phyloP scores from a whole-genome alignment of 2,113 vertebrate species.

The Daubentonia madagascariensis region DNA sequence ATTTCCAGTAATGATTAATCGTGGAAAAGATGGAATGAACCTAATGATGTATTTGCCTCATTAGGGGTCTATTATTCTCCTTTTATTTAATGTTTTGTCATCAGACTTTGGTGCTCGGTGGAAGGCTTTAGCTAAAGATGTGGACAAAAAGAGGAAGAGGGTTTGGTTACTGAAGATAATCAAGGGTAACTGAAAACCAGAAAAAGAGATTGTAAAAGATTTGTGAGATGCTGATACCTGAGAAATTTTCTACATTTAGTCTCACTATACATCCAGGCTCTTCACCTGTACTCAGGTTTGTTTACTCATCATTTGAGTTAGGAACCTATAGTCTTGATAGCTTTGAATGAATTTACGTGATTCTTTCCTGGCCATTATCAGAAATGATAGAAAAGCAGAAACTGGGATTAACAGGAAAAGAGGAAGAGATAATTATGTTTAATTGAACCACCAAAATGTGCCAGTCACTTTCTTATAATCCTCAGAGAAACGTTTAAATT shows the following conservation, averaged over 20 bases:
- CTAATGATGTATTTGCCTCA: neutral
- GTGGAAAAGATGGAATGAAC: neutral
- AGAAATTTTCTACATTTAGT: neutral
- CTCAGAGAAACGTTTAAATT: neutral
- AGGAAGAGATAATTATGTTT: neutral
- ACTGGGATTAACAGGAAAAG: neutral
- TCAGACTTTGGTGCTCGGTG: neutral
- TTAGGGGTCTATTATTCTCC: neutral
- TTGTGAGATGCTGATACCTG: neutral
- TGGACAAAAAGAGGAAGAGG: neutral
- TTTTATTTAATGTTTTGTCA: neutral
- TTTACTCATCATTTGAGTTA: neutral
- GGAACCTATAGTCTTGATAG: neutral
- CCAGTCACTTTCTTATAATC: neutral
- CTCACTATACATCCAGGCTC: neutral
- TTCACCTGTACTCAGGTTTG: neutral
- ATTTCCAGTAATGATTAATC: neutral
- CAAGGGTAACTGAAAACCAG: neutral
- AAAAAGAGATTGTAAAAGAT: neutral
- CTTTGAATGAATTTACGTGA: neutral
- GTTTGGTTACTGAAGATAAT: neutral
- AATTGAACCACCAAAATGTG: neutral
- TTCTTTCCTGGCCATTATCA: neutral
- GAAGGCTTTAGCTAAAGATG: neutral
- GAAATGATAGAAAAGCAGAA: neutral